Conservation (phyloP, 2,888 invertebrate genomes). For the Cephus nigrinus region DNA sequence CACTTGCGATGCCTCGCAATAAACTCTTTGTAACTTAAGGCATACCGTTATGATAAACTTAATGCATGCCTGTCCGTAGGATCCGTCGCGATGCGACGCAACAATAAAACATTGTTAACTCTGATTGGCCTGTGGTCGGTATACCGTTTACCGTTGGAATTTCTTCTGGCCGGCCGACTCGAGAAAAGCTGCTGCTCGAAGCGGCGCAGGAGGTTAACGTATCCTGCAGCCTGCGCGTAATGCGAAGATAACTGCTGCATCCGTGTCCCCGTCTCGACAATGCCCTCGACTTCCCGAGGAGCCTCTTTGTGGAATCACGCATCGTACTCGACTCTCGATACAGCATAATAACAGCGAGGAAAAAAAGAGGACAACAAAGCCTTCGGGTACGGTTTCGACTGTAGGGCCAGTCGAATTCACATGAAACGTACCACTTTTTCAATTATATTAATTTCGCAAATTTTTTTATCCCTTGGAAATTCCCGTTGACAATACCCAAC, state of each 20-base stretch:
- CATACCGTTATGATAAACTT: conserved; percentile 63
- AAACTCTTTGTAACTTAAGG: conserved; percentile 44
- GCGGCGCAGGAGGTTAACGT: conserved; percentile 17
- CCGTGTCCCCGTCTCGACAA: not conserved
- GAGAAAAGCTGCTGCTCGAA: conserved; percentile 16
- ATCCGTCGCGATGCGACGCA: conserved; percentile 49
- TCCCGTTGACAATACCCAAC: not conserved
- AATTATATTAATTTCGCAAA: not conserved
- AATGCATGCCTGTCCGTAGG: conserved; percentile 57
- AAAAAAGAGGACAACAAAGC: not conserved
- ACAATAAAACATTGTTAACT: conserved; percentile 65
- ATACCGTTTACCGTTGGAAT: conserved; percentile 53
- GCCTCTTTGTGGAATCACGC: not conserved
- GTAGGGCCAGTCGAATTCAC: not conserved
- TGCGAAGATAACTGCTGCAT: not conserved
- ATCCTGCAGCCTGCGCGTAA: not conserved
- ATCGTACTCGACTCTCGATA: not conserved
- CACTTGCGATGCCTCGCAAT: conserved; percentile 32
- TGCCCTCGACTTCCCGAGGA: not conserved
- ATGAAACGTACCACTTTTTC: not conserved
- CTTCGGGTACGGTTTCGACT: not conserved
- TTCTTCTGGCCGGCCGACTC: conserved; percentile 27
- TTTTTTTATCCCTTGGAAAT: not conserved
- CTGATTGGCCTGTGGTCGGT: conserved; percentile 59
- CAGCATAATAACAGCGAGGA: not conserved